Base-by-base conservation (phyloP, 2,797 vertebrate genomes). In the Leptoclinus maculatus region DNA sequence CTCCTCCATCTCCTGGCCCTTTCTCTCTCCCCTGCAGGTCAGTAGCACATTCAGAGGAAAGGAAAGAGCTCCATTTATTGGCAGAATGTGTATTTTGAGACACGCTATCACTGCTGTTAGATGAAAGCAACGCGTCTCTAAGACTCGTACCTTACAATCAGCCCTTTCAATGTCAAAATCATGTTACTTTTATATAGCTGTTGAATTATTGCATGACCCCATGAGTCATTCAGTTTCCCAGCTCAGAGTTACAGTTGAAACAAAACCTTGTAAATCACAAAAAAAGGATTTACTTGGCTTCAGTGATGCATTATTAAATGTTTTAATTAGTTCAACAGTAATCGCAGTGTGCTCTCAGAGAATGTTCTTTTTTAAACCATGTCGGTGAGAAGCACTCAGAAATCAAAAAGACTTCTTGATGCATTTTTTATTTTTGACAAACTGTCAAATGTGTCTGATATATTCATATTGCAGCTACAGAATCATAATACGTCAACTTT, bases 1-100 rank as follows among this genome's bases (percentile, higher is more conserved):
- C 91, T 94, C 86, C 87, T 95, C 34, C 86, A 83, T 65, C 79
- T 94, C 79, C 88, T 93, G 85, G 78, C 86, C 69, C 83, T 94
- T 71, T 73, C 77, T 1, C 77, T 92, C 82, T 63, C 74, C 71
- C 56, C 72, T 66, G 71, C 84, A 68, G 93, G 94, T 95, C 83
- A 90, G 91, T 72, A 43, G 17, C 70, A 70, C 71, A n/a, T 64
- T 71, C 57, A 66, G 25, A 57, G 63, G 5, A 71, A 69, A 63
- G 27, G 16, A 23, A 86, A 68, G 11, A 7, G 14, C 13, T 34
- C 25, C 23, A 58, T 39, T 0, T 41, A 67, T 53, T n/a, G 19
- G 27, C 56, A 67, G 41, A 39, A 74, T 19, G 23, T 58, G n/a
- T 64, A 64, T 66, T 58, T 68, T 74, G 12, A 59, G 39, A 63